Conservation (phyloP, 2,113 vertebrate species). For the Gracilinanus agilis region DNA sequence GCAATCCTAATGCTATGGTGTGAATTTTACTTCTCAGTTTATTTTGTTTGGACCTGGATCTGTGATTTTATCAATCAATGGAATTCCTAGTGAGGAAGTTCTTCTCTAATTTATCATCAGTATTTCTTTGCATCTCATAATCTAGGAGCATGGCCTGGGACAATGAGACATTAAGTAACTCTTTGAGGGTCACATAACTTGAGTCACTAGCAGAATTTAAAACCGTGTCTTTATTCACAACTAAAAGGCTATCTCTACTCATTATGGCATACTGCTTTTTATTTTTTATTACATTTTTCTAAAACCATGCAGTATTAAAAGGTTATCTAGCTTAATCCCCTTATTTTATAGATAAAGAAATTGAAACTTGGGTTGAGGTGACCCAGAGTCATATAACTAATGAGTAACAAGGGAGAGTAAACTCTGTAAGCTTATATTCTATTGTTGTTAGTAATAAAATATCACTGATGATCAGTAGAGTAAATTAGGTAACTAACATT, state of each 20-base stretch:
- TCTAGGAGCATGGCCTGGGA: neutral
- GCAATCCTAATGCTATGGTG: neutral
- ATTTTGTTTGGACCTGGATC: neutral
- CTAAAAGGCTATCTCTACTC: neutral
- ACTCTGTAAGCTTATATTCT: neutral
- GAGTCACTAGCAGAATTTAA: neutral
- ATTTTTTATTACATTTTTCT: neutral
- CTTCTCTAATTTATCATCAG: no score
- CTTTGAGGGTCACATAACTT: neutral
- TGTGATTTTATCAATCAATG: neutral
- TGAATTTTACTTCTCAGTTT: neutral
- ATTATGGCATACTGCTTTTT: neutral
- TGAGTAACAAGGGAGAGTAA: conserved; percentile 13
- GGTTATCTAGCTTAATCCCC: neutral
- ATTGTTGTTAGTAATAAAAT: neutral
- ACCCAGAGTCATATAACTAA: neutral
- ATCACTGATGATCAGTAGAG: neutral
- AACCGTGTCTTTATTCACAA: neutral
- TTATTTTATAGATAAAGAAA: neutral
- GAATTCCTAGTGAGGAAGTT: neutral
- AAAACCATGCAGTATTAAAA: neutral
- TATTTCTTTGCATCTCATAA: no score
- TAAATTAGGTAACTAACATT: neutral
- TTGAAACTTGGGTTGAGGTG: neutral
- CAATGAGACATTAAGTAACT: neutral